Evolutionary conservation across 1,140 invertebrate genomes (phyloP).

Genomic region (Drosophila pseudoobscura): DNA sequence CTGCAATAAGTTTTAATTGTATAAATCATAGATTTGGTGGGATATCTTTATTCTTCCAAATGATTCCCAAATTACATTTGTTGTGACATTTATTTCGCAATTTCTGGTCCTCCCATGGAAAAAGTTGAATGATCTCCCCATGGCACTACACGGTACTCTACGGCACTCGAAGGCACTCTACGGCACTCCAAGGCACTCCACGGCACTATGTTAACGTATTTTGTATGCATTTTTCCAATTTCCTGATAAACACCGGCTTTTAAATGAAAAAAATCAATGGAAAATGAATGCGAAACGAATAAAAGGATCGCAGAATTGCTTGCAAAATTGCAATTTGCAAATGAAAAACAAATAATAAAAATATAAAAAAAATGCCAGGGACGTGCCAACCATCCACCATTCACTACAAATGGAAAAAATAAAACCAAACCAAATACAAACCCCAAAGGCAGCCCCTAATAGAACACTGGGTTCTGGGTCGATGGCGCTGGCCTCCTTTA

Average conservation of each 20-base stretch:
- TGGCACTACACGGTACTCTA: not conserved
- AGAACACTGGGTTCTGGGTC: constrained; percentile 1
- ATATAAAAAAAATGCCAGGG: constrained; percentile 46
- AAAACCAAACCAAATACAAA: constrained; percentile 6
- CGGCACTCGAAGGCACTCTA: not conserved
- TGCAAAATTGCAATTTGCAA: constrained; percentile 72
- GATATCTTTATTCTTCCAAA: not conserved
- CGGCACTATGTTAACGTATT: constrained; percentile 16
- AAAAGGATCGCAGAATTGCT: constrained; percentile 7
- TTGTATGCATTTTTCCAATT: constrained; percentile 60
- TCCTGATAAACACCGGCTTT: constrained; percentile 12
- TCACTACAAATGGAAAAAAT: not conserved
- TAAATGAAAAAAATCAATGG: constrained; percentile 7
- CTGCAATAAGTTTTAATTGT: not conserved
- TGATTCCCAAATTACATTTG: no score
- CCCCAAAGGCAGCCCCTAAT: not conserved
- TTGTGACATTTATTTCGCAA: no score
- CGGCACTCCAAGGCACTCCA: not conserved
- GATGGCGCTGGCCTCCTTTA: constrained; percentile 6
- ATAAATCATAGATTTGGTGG: not conserved
- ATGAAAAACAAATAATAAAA: constrained; percentile 64
- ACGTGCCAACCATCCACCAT: constrained; percentile 2
- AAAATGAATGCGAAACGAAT: constrained; percentile 7
- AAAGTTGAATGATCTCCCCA: constrained; percentile 29
- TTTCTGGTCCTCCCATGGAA: not conserved